Evolutionary conservation across 2,888 invertebrate genomes (phyloP).

Genomic region (Tipula unca): DNA sequence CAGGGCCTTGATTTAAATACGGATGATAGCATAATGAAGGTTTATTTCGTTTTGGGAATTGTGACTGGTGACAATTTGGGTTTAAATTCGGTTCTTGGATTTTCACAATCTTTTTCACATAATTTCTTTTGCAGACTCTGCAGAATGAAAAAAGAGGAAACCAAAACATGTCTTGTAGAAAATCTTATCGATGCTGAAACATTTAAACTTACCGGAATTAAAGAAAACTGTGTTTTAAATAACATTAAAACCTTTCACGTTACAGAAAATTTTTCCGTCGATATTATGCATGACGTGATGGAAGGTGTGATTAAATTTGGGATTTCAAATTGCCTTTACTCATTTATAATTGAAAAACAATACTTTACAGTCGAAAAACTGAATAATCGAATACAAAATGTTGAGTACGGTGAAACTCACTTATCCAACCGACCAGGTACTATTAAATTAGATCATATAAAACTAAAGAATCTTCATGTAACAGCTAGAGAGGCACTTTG

Average conservation of each 20-base stretch:
- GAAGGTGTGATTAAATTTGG: conserved; percentile 27
- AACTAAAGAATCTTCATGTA: conserved; percentile 22
- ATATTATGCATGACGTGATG: conserved; percentile 29
- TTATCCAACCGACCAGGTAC: conserved; percentile 26
- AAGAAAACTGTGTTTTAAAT: too few species aligned
- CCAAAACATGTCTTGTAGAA: conserved; percentile 20
- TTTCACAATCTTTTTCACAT: conserved; percentile 24
- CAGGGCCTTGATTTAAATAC: neutral
- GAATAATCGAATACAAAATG: conserved; percentile 23
- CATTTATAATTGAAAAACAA: conserved; percentile 23
- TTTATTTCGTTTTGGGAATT: conserved; percentile 23
- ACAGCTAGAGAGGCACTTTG: conserved; percentile 26
- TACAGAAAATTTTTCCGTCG: conserved; percentile 27
- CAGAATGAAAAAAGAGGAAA: conserved; percentile 22
- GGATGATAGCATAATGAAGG: neutral
- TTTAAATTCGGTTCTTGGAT: conserved; percentile 24
- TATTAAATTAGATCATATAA: conserved; percentile 24
- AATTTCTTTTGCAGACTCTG: conserved; percentile 26
- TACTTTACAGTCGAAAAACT: conserved; percentile 24
- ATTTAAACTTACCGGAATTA: conserved; percentile 19
- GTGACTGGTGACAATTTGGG: too few species aligned
- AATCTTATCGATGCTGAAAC: conserved; percentile 19
- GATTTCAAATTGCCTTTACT: conserved; percentile 24
- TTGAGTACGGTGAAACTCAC: conserved; percentile 20
- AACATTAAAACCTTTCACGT: conserved; percentile 25